A percentile compares a stretch with the other conserved stretches of the same genome.
phyloP scores from a whole-genome alignment of 2,113 vertebrate genomes.

The Haliaeetus leucogaster region DNA sequence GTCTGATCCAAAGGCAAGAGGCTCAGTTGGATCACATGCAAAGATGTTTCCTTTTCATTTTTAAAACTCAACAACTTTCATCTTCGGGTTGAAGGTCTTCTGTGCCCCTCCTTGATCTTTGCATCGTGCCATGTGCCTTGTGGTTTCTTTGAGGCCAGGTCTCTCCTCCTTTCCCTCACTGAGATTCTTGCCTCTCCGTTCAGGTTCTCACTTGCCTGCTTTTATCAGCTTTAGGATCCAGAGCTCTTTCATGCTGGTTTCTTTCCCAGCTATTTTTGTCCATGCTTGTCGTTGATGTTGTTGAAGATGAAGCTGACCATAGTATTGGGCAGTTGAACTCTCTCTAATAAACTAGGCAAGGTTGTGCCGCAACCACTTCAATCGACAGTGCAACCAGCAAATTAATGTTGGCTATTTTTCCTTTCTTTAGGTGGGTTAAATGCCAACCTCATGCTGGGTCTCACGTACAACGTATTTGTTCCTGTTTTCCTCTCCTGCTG shows the following conservation, averaged over 20 bases:
- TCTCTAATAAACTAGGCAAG: not conserved
- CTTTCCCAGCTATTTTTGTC: not conserved
- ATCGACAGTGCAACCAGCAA: not conserved
- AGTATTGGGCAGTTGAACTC: not conserved
- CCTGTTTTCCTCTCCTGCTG: constrained; percentile 14
- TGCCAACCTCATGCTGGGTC: not conserved
- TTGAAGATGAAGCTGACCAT: not conserved
- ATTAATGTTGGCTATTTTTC: not conserved
- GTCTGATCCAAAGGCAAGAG: not conserved
- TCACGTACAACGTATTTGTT: constrained; percentile 48
- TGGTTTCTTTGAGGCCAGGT: not conserved
- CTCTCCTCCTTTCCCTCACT: not conserved
- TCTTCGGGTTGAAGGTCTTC: not conserved
- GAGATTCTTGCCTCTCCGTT: not conserved
- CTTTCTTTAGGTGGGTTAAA: not conserved
- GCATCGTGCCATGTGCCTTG: not conserved
- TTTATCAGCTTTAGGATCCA: not conserved
- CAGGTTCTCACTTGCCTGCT: not conserved
- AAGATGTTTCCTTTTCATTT: not conserved
- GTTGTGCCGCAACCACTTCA: not conserved
- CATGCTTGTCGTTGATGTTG: not conserved
- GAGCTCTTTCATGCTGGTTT: not conserved
- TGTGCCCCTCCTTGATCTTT: not conserved
- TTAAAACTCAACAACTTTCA: not conserved
- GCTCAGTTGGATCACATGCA: not conserved